Base-by-base conservation (phyloP, 2,888 invertebrate genomes). In the Dioctria linearis region DNA sequence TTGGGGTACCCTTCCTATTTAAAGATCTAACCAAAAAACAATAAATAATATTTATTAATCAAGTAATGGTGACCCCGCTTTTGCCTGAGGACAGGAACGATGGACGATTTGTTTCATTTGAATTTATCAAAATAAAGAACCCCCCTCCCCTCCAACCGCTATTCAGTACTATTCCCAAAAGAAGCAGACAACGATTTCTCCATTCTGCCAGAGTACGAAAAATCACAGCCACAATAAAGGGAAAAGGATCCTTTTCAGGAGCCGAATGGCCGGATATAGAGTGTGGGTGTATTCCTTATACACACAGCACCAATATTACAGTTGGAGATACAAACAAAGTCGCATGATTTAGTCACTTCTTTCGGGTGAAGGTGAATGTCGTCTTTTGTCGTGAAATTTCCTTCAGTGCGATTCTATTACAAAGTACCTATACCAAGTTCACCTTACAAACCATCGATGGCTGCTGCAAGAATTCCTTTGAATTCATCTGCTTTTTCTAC, bases 281-380 rank as follows among this genome's bases (percentile, higher is more conserved):
- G n/a, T n/a, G n/a, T n/a, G 49, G 42, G 25, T 25, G 0, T n/a
- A 51, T 43, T 39, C 54, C 11, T 43, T 5, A 51, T 39, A 51
- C 39, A 51, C 9, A 8, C 11, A 9, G n/a, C n/a, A 25, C 37
- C 71, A 54, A 49, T 25, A 54, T 43, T 40, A 71, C 49, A 71
- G 43, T 39, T 11, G 71, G 54, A 54, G 54, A 71, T 54, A 54
- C 71, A 71, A 71, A 71, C 71, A 71, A 71, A 51, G 71, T 71
- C 51, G 71, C n/a, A n/a, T 71, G 71, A 71, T 71, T 71, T 71
- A 71, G 54, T 71, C 71, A 71, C 54, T 71, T 51, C 54, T 71
- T 51, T 54, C 40, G n/a, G 54, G 4, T 51, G 40, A 54, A 54
- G 71, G 54, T 71, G 71, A 71, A 71, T 54, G 71, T 51, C 54